These are phyloP conservation scores for Drosophila repleta DNA, from an alignment of 1,140 invertebrate genomes.

Conservation along the genomic window DNA sequence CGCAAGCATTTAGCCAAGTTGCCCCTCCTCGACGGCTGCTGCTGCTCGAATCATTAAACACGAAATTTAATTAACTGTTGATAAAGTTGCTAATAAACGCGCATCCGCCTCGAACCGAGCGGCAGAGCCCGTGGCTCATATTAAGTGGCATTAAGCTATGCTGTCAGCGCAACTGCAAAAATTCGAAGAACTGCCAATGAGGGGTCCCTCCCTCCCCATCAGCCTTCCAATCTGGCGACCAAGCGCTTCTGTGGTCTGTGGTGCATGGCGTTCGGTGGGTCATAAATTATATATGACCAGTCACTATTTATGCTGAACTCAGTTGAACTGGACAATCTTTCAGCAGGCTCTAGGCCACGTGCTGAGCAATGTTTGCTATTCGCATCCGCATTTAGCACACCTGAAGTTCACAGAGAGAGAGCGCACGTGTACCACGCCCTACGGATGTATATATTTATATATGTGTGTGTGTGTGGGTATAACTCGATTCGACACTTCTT, in stretches of 20 bases:
- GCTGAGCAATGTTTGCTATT: constrained; percentile 1
- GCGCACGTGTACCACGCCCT: constrained; percentile 28
- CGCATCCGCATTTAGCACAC: constrained; percentile 13
- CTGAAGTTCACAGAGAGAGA: constrained; percentile 14
- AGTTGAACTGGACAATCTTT: constrained; percentile 36
- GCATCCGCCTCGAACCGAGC: constrained; percentile 9
- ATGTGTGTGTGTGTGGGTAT: constrained; percentile 8
- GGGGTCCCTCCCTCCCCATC: background rate
- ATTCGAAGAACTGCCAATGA: background rate
- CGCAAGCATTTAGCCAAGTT: constrained; percentile 66
- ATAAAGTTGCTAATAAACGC: constrained; percentile 77
- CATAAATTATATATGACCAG: constrained; percentile 58
- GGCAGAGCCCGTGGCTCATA: constrained; percentile 68
- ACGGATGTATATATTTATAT: constrained; percentile 7
- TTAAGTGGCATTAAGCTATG: constrained; percentile 75
- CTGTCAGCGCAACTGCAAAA: constrained; percentile 60
- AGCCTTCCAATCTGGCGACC: constrained; percentile 9
- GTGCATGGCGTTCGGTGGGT: constrained; percentile 34
- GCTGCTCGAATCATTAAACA: constrained; percentile 70
- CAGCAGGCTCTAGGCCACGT: constrained; percentile 22
- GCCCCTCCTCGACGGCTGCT: constrained; percentile 16
- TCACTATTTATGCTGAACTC: constrained; percentile 24
- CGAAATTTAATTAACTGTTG: constrained; percentile 82
- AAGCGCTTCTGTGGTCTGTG: constrained; percentile 20
- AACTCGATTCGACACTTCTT: constrained; percentile 61